Conservation (phyloP, 2,113 vertebrate genomes). For the Thunnus thynnus region DNA sequence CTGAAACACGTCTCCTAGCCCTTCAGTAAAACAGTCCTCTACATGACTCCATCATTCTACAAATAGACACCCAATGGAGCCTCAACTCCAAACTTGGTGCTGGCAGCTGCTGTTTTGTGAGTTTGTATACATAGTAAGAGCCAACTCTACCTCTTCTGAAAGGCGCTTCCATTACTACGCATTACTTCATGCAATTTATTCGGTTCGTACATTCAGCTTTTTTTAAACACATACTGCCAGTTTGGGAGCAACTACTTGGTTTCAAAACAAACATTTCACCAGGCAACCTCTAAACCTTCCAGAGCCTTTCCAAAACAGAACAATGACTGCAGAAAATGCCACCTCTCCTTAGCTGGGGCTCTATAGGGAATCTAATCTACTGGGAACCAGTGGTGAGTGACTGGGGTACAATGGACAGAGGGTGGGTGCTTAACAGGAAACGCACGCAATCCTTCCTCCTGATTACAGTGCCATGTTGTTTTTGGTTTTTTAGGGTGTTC, state of each 20-base stretch:
- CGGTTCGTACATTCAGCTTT: background rate
- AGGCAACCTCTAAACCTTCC: slow-evolving; percentile 11
- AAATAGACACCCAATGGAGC: slow-evolving; percentile 83
- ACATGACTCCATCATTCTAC: slow-evolving; percentile 80
- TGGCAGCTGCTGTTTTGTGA: slow-evolving; percentile 83
- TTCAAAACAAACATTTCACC: slow-evolving; percentile 32
- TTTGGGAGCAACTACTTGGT: background rate
- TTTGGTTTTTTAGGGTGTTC: background rate
- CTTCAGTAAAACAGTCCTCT: slow-evolving; percentile 45
- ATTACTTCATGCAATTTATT: no score
- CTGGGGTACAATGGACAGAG: slow-evolving; percentile 62
- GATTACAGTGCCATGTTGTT: slow-evolving; percentile 46
- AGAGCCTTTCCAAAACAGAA: slow-evolving; percentile 33
- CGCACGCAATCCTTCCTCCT: slow-evolving; percentile 47
- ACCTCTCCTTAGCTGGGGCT: background rate
- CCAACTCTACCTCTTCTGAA: slow-evolving; percentile 31
- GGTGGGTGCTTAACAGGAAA: slow-evolving; percentile 67
- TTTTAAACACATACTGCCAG: background rate
- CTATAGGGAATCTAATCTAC: slow-evolving; percentile 28
- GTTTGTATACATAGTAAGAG: slow-evolving; percentile 59
- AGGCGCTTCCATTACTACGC: background rate
- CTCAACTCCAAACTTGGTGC: slow-evolving; percentile 85
- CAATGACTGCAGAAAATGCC: slow-evolving; percentile 34
- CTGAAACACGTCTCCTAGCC: slow-evolving; percentile 43
- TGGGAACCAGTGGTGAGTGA: slow-evolving; percentile 61